These are phyloP conservation scores for Brachyopa scutellaris DNA, from an alignment of 2,888 invertebrate species.

Conservation along the genomic window DNA sequence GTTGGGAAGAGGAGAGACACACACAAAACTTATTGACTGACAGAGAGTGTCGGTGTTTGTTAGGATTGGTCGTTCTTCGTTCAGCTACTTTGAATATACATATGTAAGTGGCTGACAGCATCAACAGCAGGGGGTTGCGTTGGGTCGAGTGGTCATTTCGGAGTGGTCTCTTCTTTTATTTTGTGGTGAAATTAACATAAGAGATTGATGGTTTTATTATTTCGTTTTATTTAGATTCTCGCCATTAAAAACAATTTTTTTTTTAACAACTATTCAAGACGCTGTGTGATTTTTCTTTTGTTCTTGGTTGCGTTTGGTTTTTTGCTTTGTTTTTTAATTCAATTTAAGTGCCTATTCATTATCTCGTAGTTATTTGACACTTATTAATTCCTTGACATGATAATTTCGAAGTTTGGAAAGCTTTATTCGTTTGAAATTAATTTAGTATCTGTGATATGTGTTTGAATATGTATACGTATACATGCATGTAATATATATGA, in stretches of 20 bases:
- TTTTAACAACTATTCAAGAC: slow-evolving; percentile 30
- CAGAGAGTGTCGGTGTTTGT: slow-evolving; percentile 36
- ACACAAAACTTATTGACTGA: slow-evolving; percentile 35
- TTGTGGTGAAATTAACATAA: slow-evolving; percentile 17
- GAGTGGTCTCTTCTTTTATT: slow-evolving; percentile 16
- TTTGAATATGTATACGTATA: no score
- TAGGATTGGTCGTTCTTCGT: slow-evolving; percentile 57
- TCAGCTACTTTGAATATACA: slow-evolving; percentile 47
- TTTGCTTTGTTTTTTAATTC: slow-evolving; percentile 8
- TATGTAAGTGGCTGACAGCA: slow-evolving; percentile 52
- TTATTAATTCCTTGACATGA: slow-evolving; percentile 23
- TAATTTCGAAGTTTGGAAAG: background rate
- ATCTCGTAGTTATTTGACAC: slow-evolving; percentile 13
- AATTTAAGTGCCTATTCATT: slow-evolving; percentile 9
- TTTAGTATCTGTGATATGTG: no score
- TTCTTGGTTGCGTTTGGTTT: background rate
- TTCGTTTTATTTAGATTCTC: slow-evolving; percentile 1
- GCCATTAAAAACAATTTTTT: slow-evolving; percentile 24
- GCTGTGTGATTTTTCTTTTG: slow-evolving; percentile 18
- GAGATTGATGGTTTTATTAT: slow-evolving; percentile 55
- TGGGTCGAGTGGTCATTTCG: slow-evolving; percentile 49
- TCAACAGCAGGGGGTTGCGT: slow-evolving; percentile 48
- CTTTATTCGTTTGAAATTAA: no score
- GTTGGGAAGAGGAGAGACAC: background rate
- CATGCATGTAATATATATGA: no score